Evolutionary conservation across 2,113 vertebrate genomes (phyloP), one percentile per base, ranked within the genome.

Genomic region (Brachionichthys hirsutus): DNA sequence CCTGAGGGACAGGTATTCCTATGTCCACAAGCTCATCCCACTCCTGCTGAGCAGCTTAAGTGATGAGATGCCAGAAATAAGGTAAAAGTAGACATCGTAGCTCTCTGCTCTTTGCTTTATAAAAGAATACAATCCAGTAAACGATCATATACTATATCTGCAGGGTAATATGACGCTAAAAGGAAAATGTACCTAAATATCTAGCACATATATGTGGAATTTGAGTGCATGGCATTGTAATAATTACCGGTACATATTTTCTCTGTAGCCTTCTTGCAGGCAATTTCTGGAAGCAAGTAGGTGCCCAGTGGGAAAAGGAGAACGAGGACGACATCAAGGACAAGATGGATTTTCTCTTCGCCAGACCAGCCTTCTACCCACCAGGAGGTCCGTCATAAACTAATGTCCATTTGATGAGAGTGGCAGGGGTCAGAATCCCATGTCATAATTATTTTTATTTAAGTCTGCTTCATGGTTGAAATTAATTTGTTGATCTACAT

Each of bases 261-360:
- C 54, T n/a, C 81, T 60, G 17, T 85, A 99, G 97, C 74, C 73
- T 88, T 22, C 67, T 90, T 51, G 92, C 96, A 5, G 51, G 84
- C 59, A 85, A 87, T 73, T 93, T 96, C 1, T 99, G 97, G 97
- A 92, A 85, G 63, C 91, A 91, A 72, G 73, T 92, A 1, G 97
- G 97, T 2, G 74, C 90, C 36, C 96, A 96, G 58, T 99, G 97
- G 97, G 95, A 99, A 79, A 92, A 92, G 20, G 97, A 99, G 82
- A 99, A 99, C 8, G 94, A 97, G 74, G 93, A 93, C 0, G 95
- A 97, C 51, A 89, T 99, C 65, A 99, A 99, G 85, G 96, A 99
- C 86, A 99, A 98, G 79, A 89, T 96, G 82, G 93, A 99, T 83
- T 99, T 97, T 14, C 85, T 90, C 59, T 36, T 89, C 12, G 58